phyloP scores from a whole-genome alignment of 2,888 invertebrate genomes.

The Andrena camellia region DNA sequence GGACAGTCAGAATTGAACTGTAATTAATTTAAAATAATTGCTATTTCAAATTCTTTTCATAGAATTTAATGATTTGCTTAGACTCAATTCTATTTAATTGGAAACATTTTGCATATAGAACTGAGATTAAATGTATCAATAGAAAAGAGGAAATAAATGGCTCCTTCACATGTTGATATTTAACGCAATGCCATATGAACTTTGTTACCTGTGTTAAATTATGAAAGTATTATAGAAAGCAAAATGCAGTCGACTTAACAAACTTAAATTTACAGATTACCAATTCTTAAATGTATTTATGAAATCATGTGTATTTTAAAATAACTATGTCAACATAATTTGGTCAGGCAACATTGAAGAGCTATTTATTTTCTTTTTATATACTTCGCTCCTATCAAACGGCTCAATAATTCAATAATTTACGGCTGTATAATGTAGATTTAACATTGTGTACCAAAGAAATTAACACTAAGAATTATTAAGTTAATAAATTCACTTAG shows the following conservation, averaged over 20 bases:
- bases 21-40: not conserved
- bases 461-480: not conserved
- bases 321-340: not conserved
- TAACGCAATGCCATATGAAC: not conserved
- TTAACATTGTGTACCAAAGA: not conserved
- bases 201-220: not conserved
- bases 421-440: not conserved
- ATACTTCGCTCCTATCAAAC: not conserved
- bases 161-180: conserved; percentile 2
- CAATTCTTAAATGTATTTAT: not conserved
- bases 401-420: conserved; percentile 1
- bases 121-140: not conserved
- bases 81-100: not conserved
- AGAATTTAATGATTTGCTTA: not conserved
- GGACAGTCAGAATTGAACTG: not conserved
- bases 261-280: not conserved
- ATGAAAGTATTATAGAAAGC: not conserved
- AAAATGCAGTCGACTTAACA: not conserved
- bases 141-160: conserved; percentile 4
- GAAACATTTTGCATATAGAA: not conserved
- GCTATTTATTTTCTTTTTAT: not conserved
- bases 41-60: not conserved
- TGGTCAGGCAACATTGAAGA: not conserved
- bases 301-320: not conserved
- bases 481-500: not conserved